Base-by-base conservation (phyloP, 2,888 invertebrate species). In the Caenorhabditis wallacei region DNA sequence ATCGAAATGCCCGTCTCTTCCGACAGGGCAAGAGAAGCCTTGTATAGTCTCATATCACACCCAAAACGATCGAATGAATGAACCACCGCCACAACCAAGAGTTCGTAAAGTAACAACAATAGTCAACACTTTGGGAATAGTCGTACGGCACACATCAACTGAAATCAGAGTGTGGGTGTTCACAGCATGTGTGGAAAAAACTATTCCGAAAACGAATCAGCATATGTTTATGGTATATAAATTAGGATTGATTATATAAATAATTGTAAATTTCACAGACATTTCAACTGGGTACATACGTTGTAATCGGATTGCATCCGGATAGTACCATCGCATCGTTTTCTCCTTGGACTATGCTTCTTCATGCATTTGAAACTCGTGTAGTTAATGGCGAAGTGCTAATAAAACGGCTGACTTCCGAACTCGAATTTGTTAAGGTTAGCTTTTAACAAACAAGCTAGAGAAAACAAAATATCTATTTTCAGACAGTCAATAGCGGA, bases 41-140 rank as follows among this genome's bases (percentile, higher is more conserved):
- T 59, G 61, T 10, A 46, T 68, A 4, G 43, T 69, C 1, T 43
- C 40, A 16, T 59, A 30, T 40, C 1, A 18, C 18, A 68, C 68
- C 10, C 68, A 68, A 13, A 51, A n/a, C 51, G 76, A 76, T 61
- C 40, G 48, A 61, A 22, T 18, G 40, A 76, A 61, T n/a, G 76
- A 76, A 26, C 76, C 76, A 10, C 76, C 76, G 18, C 76, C 76
- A 1, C 76, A 76, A 35, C 76, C 76, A 30, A 51, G 76, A 54
- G 59, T 76, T 2, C 56, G 76, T n/a, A 76, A 69, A 61, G 69
- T 76, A 43, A 76, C 69, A 18, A 76, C 76, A 30, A 61, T 76
- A 10, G 68, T 68, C 26, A 69, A 61, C 35, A 66, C 76, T 13
- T 26, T 76, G 16, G 76, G 61, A 37, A 51, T 76, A 1, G 30